Evolutionary conservation across 2,888 invertebrate species (phyloP).

Genomic region (Proisotoma minuta): DNA sequence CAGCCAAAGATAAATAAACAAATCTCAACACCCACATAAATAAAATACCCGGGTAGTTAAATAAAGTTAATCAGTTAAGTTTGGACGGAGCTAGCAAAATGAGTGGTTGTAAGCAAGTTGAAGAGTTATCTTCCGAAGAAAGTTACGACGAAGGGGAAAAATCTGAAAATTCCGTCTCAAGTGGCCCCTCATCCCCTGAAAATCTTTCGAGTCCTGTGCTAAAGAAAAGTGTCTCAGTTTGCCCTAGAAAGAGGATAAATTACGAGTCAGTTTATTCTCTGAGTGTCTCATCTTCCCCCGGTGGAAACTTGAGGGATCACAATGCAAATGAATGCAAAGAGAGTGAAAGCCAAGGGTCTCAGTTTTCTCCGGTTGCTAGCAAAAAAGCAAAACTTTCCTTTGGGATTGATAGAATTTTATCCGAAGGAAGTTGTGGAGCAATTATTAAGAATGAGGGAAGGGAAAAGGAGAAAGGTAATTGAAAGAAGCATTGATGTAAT

Average conservation of each 20-base stretch:
- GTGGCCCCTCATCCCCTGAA: too few species aligned
- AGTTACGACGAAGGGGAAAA: too few species aligned
- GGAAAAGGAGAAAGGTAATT: background rate
- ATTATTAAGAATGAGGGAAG: background rate
- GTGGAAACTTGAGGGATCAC: background rate
- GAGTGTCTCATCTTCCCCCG: conserved; percentile 7
- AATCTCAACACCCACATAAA: too few species aligned
- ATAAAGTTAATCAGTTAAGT: too few species aligned
- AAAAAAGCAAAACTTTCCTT: conserved; percentile 33
- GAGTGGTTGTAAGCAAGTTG: too few species aligned
- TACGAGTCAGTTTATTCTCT: conserved; percentile 1
- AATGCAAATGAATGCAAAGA: background rate
- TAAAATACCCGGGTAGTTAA: too few species aligned
- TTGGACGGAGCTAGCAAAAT: too few species aligned
- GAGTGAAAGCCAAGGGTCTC: background rate
- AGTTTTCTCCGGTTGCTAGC: background rate
- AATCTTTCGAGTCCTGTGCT: too few species aligned
- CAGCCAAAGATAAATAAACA: too few species aligned
- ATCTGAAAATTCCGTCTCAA: too few species aligned
- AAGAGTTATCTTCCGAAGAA: too few species aligned
- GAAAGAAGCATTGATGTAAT: background rate
- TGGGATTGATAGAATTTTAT: conserved; percentile 45
- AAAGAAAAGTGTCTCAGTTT: too few species aligned
- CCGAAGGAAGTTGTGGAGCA: conserved; percentile 3
- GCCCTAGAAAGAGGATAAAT: background rate